phyloP scores from a whole-genome alignment of 2,113 vertebrate species.

The Glareola pratincola region DNA sequence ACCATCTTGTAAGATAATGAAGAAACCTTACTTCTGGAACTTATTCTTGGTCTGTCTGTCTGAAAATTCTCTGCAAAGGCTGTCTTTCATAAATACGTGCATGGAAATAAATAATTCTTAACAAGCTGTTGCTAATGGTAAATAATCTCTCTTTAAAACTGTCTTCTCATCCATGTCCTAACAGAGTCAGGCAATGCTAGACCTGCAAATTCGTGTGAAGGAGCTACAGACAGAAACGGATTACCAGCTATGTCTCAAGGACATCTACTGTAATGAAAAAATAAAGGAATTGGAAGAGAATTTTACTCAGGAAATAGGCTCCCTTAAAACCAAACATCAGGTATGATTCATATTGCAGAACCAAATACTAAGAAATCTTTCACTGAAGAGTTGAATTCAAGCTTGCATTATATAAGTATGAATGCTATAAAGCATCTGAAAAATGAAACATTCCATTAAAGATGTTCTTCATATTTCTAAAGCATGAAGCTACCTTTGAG shows the following conservation, averaged over 20 bases:
- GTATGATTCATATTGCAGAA: conserved; percentile 62
- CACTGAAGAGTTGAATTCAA: neutral
- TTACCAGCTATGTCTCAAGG: conserved; percentile 88
- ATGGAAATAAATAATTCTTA: neutral
- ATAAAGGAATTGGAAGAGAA: conserved; percentile 85
- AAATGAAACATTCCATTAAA: neutral
- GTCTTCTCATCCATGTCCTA: neutral
- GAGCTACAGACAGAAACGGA: conserved; percentile 90
- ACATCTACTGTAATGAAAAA: conserved; percentile 88
- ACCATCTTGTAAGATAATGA: neutral
- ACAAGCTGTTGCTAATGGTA: neutral
- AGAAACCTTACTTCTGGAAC: neutral
- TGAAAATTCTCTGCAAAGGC: neutral
- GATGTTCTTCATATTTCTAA: neutral
- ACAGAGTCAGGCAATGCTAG: conserved; percentile 84
- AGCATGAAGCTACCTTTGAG: neutral
- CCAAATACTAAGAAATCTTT: neutral
- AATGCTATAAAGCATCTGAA: neutral
- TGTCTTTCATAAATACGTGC: neutral
- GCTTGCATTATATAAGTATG: neutral
- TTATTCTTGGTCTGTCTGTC: neutral
- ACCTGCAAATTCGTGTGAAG: conserved; percentile 85
- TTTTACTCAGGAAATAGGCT: conserved; percentile 83
- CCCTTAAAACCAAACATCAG: conserved; percentile 83
- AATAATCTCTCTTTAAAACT: neutral